These are phyloP conservation scores for Cataglyphis rosenhaueri DNA, from an alignment of 2,888 invertebrate genomes.

Conservation along the genomic window DNA sequence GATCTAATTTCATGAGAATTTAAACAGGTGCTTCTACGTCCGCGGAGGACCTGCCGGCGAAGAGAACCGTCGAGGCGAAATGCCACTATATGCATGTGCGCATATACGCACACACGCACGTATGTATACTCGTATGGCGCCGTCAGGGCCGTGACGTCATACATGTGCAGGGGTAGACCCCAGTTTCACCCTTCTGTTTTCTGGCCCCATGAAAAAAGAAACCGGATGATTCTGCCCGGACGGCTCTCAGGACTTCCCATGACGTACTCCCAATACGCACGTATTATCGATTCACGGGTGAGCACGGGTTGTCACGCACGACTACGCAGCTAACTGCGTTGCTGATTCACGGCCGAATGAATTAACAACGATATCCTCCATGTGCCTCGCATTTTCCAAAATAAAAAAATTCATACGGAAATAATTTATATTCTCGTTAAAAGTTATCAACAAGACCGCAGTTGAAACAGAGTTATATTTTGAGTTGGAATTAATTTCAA, in stretches of 20 bases:
- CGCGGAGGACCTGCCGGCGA: conserved; percentile 41
- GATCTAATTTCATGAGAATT: conserved; percentile 57
- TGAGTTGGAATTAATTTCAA: too few relatives aligned
- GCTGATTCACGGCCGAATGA: conserved; percentile 42
- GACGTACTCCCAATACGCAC: conserved; percentile 64
- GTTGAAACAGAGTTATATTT: not conserved
- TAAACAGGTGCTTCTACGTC: conserved; percentile 57
- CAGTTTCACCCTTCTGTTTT: conserved; percentile 67
- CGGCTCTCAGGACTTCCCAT: conserved; percentile 76
- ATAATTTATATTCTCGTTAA: not conserved
- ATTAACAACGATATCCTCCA: conserved; percentile 10
- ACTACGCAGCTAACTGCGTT: conserved; percentile 33
- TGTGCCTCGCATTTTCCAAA: not conserved
- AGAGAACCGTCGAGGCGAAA: not conserved
- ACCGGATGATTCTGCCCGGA: conserved; percentile 78
- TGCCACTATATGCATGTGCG: not conserved
- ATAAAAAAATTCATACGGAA: not conserved
- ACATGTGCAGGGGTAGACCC: conserved; percentile 63
- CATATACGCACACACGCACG: not conserved
- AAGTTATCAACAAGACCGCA: not conserved
- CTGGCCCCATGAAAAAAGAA: conserved; percentile 74
- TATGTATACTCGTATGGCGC: not conserved
- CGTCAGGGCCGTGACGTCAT: conserved; percentile 71
- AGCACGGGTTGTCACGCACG: conserved; percentile 6
- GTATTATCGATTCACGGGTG: conserved; percentile 55